Base-by-base conservation (phyloP, 2,888 invertebrate genomes). In the Perithous albicinctus region DNA sequence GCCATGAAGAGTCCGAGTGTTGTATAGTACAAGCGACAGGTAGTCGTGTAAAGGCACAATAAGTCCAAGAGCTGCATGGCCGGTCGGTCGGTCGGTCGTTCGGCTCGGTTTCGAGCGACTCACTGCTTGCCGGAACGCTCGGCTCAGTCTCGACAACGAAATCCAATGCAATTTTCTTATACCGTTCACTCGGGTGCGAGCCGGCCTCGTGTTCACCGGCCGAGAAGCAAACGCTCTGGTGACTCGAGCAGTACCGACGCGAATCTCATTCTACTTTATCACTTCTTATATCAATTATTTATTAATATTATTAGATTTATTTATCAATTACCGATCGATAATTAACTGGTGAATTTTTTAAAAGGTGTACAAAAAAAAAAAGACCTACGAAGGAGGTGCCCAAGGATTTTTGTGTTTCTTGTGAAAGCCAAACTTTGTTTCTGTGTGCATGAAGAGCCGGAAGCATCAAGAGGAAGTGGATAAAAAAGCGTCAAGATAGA, bases 171-270 rank as follows among this genome's bases (percentile, higher is more conserved):
- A 77, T 81, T 79, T 77, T 26, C 59, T 77, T 77, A 46, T 64
- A 48, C 80, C 84, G 83, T 80, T 84, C 84, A 84, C 84, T 84
- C 84, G 83, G 64, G 66, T 64, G 73, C 82, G 38, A 70, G 78
- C 82, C 79, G 77, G 82, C 56, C 63, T 79, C 82, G 81, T 63
- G 81, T 41, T 70, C 69, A 35, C 66, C 38, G 12, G 51, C 20
- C 38, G 66, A 56, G 66, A 43, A 46, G 38, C 26, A 35, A 77
- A 38, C 66, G 41, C 54, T 54, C 56, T 26, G 10, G 29, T 43
- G 23, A 48, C 15, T 26, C 43, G 32, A 35, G 23, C n/a, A n/a
- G n/a, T n/a, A 35, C 35, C 8, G 43, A 51, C 51, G 23, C 35
- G 38, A 41, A 23, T 43, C 23, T 56, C 15, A 38, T 43, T 56